These are phyloP conservation scores for Okamejei kenojei DNA, from an alignment of 2,797 vertebrate species.

Conservation along the genomic window DNA sequence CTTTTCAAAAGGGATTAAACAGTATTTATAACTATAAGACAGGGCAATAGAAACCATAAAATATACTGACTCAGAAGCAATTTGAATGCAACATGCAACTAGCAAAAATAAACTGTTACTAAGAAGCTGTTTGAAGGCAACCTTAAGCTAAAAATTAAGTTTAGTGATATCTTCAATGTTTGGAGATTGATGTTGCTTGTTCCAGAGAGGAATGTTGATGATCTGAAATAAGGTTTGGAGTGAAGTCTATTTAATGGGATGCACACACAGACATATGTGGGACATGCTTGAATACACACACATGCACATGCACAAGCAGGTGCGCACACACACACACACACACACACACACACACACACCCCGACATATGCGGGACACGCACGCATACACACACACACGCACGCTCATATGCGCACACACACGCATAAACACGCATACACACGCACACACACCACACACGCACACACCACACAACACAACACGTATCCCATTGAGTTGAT, in stretches of 20 bases:
- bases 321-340: background rate
- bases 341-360: background rate
- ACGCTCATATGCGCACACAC: background rate
- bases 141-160: background rate
- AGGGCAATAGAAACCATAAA: background rate
- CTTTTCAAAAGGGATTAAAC: background rate
- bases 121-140: background rate
- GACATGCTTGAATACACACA: background rate
- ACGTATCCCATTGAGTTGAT: background rate
- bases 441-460: background rate
- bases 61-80: too few relatives aligned
- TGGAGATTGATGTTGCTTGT: slow-evolving; percentile 1
- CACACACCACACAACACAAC: background rate
- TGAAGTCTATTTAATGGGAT: background rate
- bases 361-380: background rate
- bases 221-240: background rate
- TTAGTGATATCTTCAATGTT: slow-evolving; percentile 13
- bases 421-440: background rate
- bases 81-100: too few relatives aligned
- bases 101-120: slow-evolving; percentile 3
- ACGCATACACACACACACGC: background rate
- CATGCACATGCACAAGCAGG: background rate
- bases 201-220: background rate
- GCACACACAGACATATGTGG: background rate
- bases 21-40: slow-evolving; percentile 12